Conservation (phyloP, 2,797 vertebrate genomes). For the Microctenopoma steveboyesi region DNA sequence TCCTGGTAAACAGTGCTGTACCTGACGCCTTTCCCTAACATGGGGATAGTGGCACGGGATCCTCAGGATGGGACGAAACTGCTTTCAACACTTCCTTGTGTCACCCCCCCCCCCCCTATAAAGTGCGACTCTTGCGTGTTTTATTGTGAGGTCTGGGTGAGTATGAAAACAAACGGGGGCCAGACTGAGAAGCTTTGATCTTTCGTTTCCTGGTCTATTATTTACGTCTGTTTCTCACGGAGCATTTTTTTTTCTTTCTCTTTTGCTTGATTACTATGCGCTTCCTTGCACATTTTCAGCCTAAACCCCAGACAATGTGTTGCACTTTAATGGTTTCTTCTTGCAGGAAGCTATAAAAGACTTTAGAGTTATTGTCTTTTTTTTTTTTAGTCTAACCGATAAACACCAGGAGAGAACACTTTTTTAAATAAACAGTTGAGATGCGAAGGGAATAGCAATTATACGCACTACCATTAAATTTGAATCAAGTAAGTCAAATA, state of each 20-base stretch:
- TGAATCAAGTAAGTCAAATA: not conserved
- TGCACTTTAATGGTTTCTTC: slow-evolving; percentile 77
- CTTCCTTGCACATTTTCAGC: slow-evolving; percentile 80
- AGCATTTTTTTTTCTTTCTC: slow-evolving; percentile 70
- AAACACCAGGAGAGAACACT: not conserved
- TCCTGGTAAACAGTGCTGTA: slow-evolving; percentile 84
- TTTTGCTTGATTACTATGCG: slow-evolving; percentile 79
- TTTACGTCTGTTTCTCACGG: slow-evolving; percentile 89
- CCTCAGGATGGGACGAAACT: slow-evolving; percentile 87
- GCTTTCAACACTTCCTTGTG: slow-evolving; percentile 88
- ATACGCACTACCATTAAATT: not conserved
- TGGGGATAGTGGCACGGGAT: slow-evolving; percentile 85
- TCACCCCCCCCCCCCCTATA: slow-evolving; percentile 75
- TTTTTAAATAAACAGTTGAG: slow-evolving; percentile 4
- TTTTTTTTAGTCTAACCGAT: slow-evolving; percentile 6
- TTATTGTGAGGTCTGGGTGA: slow-evolving; percentile 87
- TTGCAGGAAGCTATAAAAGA: slow-evolving; percentile 83
- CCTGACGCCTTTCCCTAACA: slow-evolving; percentile 76
- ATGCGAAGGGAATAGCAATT: not conserved
- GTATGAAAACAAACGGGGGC: slow-evolving; percentile 90
- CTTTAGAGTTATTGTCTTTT: slow-evolving; percentile 70
- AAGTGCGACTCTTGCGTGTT: slow-evolving; percentile 84
- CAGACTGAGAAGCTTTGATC: slow-evolving; percentile 89
- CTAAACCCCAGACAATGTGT: slow-evolving; percentile 75
- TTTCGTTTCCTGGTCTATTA: slow-evolving; percentile 91